Evolutionary conservation across 2,113 vertebrate species (phyloP), one percentile per base, ranked within the genome.

Genomic region (Nyctereutes procyonoides): DNA sequence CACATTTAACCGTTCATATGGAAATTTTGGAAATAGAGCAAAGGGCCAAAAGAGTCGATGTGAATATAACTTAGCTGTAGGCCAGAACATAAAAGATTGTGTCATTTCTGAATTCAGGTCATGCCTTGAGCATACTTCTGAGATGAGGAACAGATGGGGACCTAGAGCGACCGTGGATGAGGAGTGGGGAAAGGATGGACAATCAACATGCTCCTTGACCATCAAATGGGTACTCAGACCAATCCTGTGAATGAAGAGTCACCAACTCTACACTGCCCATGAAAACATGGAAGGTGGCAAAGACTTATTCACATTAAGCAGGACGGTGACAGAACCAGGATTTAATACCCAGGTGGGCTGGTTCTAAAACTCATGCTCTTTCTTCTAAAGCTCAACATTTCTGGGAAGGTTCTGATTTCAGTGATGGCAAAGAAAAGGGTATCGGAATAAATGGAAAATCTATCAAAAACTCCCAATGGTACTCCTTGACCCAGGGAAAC

Each of bases 1-100:
- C 58, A 63, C 43, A 96, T 86, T 94, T 94, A 91, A 91, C 20
- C 28, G 89, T 19, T 56, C 43, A 19, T 58, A 93, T 48, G 30
- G 71, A 95, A 91, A 95, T 88, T 96, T 43, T 77, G 55, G 96
- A 97, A 95, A 93, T 16, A 90, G 76, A 95, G 74, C 17, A 48
- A 96, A 90, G 60, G 71, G 63, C n/a, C 55, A 96, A 97, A 95
- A n/a, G 38, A 92, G 76, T 43, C 26, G 24, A 79, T 76, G 53
- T 88, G 76, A 95, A 73, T 74, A 60, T 73, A 91, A 96, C 56
- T 96, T 82, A 95, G 32, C 55, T 89, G 14, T 38, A 84, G 79
- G 62, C 51, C 62, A 93, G 92, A 60, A 84, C 89, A 96, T 80
- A 38, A 96, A 94, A 95, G 60, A 93, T 14, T 55, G 16, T 16